Base-by-base conservation (phyloP, 2,113 vertebrate genomes). In the Steatornis caripensis region DNA sequence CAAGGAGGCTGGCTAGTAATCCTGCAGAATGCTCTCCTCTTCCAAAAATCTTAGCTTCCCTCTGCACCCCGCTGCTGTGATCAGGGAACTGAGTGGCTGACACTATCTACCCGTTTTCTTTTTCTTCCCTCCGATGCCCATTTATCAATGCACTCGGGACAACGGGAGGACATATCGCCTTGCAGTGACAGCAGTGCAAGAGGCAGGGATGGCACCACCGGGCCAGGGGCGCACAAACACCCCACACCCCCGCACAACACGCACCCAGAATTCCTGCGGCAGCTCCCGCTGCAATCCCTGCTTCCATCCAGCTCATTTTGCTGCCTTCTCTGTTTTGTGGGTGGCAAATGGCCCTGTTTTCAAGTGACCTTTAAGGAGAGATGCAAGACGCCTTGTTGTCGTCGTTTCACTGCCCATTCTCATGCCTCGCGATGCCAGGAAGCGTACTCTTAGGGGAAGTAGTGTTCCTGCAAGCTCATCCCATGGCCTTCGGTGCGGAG, bases 351-450 rank as follows among this genome's bases (percentile, higher is more conserved):
- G 54, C 34, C 21, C 54, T 22, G 19, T 41, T 83, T 66, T 69
- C 48, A 57, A 60, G 43, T 5, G 10, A 54, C 24, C 72, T 72
- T 21, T 27, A 60, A 48, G 49, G 23, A 89, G 20, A 65, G 11
- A 26, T 0, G 2, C 55, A 53, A 77, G 54, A 48, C 2, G 0
- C 37, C 71, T 46, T 66, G 70, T 37, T 45, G 34, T 15, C 4
- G 2, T 37, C 0, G 0, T 11, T 83, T 43, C 1, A 1, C 27
- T 83, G 60, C 22, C 65, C 6, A 2, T 64, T 60, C 41, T 43
- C 21, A 11, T 23, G 30, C 27, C n/a, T 80, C 1, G 1, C 29
- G 41, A 27, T 18, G 34, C 36, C 74, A 66, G 19, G 19, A 75
- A 36, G 12, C 5, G 37, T 57, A n/a, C n/a, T 54, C 64, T 87